Conservation (phyloP, 1,140 invertebrate genomes). For the Pogonomyrmex californicus region DNA sequence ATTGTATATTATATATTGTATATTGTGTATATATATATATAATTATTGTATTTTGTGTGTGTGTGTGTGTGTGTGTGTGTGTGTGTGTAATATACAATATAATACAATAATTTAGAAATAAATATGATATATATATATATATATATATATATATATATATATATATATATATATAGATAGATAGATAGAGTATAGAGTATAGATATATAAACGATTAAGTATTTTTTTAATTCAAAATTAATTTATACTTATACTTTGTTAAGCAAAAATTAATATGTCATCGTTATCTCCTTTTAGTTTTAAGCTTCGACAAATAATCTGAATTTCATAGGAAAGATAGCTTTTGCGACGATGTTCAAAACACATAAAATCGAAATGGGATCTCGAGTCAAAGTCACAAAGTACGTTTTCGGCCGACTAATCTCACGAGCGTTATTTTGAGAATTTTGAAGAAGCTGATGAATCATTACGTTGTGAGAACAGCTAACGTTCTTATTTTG, state of each 20-base stretch:
- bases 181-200: too few relatives aligned
- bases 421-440: constrained; percentile 36
- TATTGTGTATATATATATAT: too few relatives aligned
- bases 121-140: too few relatives aligned
- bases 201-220: too few relatives aligned
- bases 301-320: not conserved
- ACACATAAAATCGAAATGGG: not conserved
- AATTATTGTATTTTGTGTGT: too few relatives aligned
- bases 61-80: too few relatives aligned
- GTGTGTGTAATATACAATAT: too few relatives aligned
- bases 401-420: constrained; percentile 16
- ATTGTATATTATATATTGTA: too few relatives aligned
- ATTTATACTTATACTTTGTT: not conserved
- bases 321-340: not conserved
- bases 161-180: too few relatives aligned
- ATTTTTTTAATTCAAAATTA: not conserved
- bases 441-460: constrained; percentile 20
- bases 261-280: not conserved
- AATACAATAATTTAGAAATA: too few relatives aligned
- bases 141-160: too few relatives aligned
- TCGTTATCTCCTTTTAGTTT: not conserved
- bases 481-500: not conserved
- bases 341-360: not conserved
- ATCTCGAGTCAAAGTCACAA: not conserved
- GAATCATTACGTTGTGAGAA: constrained; percentile 17